Evolutionary conservation across 2,113 vertebrate genomes (phyloP).

Genomic region (Scartelaos histophorus): DNA sequence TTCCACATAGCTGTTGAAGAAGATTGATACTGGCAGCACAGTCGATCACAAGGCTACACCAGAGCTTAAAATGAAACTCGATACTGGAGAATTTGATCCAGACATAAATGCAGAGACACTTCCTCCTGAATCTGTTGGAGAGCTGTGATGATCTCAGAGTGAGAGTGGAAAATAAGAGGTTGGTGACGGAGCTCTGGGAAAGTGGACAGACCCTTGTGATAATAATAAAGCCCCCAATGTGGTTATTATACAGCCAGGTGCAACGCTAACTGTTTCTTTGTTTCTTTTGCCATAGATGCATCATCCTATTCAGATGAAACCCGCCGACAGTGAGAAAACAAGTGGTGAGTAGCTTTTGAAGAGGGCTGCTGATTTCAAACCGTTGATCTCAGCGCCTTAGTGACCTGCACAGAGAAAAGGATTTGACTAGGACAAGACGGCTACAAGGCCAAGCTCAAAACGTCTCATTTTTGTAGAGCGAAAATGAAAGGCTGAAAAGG

Average conservation of each 20-base stretch:
- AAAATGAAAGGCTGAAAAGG: slow-evolving; percentile 7
- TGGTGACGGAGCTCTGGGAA: slow-evolving; percentile 17
- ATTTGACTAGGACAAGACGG: slow-evolving; percentile 2
- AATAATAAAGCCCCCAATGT: not conserved
- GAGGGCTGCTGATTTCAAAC: not conserved
- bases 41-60: slow-evolving; percentile 33
- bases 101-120: slow-evolving; percentile 36
- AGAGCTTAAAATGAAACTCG: slow-evolving; percentile 40
- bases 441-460: not conserved
- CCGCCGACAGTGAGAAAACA: slow-evolving; percentile 96
- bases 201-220: slow-evolving; percentile 10
- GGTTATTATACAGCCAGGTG: slow-evolving; percentile 9
- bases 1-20: slow-evolving; percentile 15
- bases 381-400: not conserved
- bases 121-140: slow-evolving; percentile 25
- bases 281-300: slow-evolving; percentile 83
- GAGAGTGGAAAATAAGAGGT: slow-evolving; percentile 21
- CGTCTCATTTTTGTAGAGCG: slow-evolving; percentile 15
- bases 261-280: slow-evolving; percentile 19
- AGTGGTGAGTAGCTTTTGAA: slow-evolving; percentile 82
- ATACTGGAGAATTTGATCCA: slow-evolving; percentile 52
- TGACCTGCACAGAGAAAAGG: slow-evolving; percentile 1
- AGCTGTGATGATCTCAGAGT: slow-evolving; percentile 31
- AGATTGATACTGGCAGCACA: slow-evolving; percentile 35
- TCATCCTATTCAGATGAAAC: slow-evolving; percentile 99